These are phyloP conservation scores for Pheosia tremula DNA, from an alignment of 2,888 invertebrate genomes.

Conservation along the genomic window DNA sequence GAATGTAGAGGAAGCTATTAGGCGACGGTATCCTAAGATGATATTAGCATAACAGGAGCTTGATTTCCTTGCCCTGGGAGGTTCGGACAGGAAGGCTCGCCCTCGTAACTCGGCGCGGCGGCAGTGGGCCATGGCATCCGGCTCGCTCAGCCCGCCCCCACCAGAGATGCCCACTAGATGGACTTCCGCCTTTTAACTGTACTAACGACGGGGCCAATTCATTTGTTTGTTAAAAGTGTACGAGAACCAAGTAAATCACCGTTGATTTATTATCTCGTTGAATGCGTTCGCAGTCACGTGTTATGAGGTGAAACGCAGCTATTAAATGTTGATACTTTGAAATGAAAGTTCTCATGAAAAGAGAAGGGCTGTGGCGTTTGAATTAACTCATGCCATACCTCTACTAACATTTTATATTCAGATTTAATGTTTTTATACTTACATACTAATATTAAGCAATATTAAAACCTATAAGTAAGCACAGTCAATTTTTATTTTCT, in stretches of 20 bases:
- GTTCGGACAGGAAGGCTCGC: conserved; percentile 63
- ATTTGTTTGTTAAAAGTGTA: conserved; percentile 38
- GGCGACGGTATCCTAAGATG: conserved; percentile 33
- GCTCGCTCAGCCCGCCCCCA: conserved; percentile 48
- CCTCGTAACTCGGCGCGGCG: conserved; percentile 61
- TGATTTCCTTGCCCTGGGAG: conserved; percentile 36
- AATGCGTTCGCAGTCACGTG: neutral
- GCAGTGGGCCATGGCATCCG: conserved; percentile 68
- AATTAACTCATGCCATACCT: neutral
- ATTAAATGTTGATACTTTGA: neutral
- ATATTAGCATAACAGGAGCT: conserved; percentile 49
- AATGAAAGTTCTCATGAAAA: neutral
- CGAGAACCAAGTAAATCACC: conserved; percentile 31
- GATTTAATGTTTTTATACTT: too few species aligned
- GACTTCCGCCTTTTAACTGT: conserved; percentile 79
- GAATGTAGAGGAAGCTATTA: conserved; percentile 3
- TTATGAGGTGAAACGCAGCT: conserved; percentile 3
- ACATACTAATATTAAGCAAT: too few species aligned
- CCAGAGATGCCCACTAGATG: conserved; percentile 63
- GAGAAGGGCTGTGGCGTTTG: neutral
- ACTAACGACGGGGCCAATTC: conserved; percentile 40
- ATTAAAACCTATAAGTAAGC: too few species aligned
- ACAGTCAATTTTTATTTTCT: too few species aligned
- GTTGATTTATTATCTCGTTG: conserved; percentile 38
- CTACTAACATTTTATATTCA: too few species aligned